A percentile compares a stretch with the other conserved stretches of the same genome.
Conservation (phyloP, 2,797 vertebrate species). For the Kryptopterus vitreolus region DNA sequence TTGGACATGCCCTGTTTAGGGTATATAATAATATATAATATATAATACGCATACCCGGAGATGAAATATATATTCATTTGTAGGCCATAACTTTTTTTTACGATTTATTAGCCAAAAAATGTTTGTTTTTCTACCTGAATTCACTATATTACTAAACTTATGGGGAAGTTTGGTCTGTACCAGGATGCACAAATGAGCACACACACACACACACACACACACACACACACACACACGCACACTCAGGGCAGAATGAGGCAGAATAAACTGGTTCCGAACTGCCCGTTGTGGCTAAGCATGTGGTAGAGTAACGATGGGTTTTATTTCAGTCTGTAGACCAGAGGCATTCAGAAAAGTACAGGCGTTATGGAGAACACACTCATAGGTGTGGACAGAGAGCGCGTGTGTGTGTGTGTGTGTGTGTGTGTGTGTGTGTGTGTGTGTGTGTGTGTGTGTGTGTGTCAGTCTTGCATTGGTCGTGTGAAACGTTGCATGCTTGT, state of each 20-base stretch:
- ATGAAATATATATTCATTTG: conserved; percentile 2
- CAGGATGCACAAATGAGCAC: not conserved
- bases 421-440: too few relatives aligned
- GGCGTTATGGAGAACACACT: conserved; percentile 18
- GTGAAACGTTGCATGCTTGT: not conserved
- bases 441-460: too few relatives aligned
- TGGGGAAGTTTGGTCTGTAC: not conserved
- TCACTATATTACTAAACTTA: not conserved
- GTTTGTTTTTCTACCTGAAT: too few relatives aligned
- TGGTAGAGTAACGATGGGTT: conserved; percentile 35
- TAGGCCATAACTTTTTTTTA: too few relatives aligned
- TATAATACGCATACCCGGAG: not conserved
- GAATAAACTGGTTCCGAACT: conserved; percentile 44
- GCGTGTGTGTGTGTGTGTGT: not conserved
- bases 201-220: conserved; percentile 15
- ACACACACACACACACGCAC: conserved; percentile 15
- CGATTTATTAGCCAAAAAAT: too few relatives aligned
- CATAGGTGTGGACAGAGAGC: conserved; percentile 10
- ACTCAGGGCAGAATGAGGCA: conserved; percentile 42
- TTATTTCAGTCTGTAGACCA: conserved; percentile 36
- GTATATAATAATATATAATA: too few relatives aligned
- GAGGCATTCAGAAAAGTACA: conserved; percentile 25
- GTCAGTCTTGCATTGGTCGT: not conserved
- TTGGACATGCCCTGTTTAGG: too few relatives aligned
- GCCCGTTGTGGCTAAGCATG: conserved; percentile 31